Conservation (phyloP, 2,797 vertebrate species). For the Petrocephalus schoutedeni region DNA sequence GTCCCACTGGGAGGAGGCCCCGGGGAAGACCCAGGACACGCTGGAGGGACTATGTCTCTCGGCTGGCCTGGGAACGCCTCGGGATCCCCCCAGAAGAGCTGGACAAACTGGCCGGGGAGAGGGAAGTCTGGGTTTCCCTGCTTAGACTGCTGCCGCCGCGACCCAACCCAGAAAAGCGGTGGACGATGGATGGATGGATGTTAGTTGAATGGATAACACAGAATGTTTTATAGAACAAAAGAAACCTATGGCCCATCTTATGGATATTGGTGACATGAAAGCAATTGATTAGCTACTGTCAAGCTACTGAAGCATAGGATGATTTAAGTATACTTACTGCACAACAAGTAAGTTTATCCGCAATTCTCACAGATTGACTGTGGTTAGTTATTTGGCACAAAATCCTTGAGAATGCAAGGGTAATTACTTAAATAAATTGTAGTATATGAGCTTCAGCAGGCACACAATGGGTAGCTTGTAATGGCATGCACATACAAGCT, state of each 20-base stretch:
- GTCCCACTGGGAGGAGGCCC: too few relatives aligned
- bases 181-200: background rate
- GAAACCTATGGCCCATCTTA: background rate
- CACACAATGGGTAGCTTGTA: background rate
- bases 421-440: background rate
- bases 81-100: too few relatives aligned
- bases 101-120: too few relatives aligned
- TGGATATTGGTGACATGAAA: background rate
- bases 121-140: too few relatives aligned
- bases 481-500: background rate
- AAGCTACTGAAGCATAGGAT: background rate
- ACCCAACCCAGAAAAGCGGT: too few relatives aligned
- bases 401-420: constrained; percentile 8
- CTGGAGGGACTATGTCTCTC: too few relatives aligned
- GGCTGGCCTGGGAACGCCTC: too few relatives aligned
- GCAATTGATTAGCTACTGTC: background rate
- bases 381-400: constrained; percentile 10
- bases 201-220: background rate
- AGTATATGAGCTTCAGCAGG: background rate
- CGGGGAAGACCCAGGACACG: too few relatives aligned
- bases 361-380: background rate
- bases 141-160: too few relatives aligned
- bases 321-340: constrained; percentile 10
- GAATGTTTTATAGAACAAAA: background rate
- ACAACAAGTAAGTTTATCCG: background rate